Base-by-base conservation (phyloP, 1,140 invertebrate genomes). In the Battus philenor region DNA sequence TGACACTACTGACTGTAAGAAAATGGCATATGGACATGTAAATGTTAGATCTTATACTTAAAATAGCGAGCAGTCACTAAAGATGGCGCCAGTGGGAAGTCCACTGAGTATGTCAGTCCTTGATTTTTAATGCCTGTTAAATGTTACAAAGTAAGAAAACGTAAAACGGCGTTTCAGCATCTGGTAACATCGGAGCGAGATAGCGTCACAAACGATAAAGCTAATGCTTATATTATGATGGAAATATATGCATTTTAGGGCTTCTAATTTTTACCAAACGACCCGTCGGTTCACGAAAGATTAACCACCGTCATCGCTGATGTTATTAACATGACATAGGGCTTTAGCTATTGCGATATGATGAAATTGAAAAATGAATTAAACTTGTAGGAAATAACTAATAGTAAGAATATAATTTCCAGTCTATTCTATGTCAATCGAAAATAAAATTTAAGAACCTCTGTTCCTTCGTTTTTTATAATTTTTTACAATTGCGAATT, bases 281-380 rank as follows among this genome's bases (percentile, higher is more conserved):
- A 73, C 61, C 62, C 61, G n/a, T 50, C 47, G 52, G 47, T 77
- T 78, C 68, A 76, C 74, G 74, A 68, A 66, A 78, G 74, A 80
- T 80, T 80, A 80, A 70, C 74, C 73, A 68, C 68, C 36, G 56
- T 47, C 56, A 48, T 41, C 51, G 46, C 48, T 38, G 50, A 61
- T 61, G 53, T 34, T 62, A 75, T 79, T 79, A 66, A 44, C 72
- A 79, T 76, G 56, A 74, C 56, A 74, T 46, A 49, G 50, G 31
- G 11, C 15, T 43, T 24, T 10, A 38, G 32, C 31, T 12, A 7
- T 16, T 16, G 15, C 10, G 24, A 30, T 8, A 34, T 41, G 32
- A 26, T 9, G 24, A 9, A 12, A 8, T 15, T 5, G 3, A 41
- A 41, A 41, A 29, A 27, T 41, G 24, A 41, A 41, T 29, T 17